Conservation (phyloP, 2,797 vertebrate species). For the Spheniscus humboldti region DNA sequence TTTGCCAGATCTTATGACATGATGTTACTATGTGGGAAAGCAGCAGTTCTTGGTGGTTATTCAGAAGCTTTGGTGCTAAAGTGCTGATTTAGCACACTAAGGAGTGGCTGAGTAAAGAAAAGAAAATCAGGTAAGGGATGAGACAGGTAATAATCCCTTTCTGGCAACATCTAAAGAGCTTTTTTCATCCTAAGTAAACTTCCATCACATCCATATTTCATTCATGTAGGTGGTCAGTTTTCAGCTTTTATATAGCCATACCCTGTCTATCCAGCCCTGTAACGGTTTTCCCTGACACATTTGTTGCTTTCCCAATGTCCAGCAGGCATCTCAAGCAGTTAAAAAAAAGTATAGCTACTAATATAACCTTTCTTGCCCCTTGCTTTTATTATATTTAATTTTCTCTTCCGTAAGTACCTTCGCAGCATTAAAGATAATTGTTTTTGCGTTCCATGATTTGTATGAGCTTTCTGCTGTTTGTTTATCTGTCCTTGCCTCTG, state of each 20-base stretch:
- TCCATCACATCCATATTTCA: neutral
- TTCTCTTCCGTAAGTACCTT: neutral
- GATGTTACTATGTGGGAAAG: neutral
- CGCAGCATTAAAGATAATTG: neutral
- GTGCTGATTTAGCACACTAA: constrained; percentile 33
- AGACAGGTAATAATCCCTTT: constrained; percentile 2
- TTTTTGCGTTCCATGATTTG: neutral
- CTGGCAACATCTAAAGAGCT: neutral
- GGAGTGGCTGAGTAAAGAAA: constrained; percentile 24
- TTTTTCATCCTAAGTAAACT: neutral
- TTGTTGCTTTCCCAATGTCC: neutral
- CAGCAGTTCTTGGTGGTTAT: neutral
- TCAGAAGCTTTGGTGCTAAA: neutral
- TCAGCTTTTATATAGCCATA: neutral
- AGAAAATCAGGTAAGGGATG: neutral
- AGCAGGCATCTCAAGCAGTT: neutral
- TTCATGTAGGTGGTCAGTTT: neutral
- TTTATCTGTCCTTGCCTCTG: neutral
- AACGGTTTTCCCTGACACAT: neutral
- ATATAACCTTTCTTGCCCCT: neutral
- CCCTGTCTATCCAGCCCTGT: neutral
- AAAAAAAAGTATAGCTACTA: neutral
- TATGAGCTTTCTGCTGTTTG: neutral
- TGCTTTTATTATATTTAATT: neutral
- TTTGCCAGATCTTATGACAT: neutral